Base-by-base conservation (phyloP, 2,888 invertebrate genomes). In the Rosalia funebris region DNA sequence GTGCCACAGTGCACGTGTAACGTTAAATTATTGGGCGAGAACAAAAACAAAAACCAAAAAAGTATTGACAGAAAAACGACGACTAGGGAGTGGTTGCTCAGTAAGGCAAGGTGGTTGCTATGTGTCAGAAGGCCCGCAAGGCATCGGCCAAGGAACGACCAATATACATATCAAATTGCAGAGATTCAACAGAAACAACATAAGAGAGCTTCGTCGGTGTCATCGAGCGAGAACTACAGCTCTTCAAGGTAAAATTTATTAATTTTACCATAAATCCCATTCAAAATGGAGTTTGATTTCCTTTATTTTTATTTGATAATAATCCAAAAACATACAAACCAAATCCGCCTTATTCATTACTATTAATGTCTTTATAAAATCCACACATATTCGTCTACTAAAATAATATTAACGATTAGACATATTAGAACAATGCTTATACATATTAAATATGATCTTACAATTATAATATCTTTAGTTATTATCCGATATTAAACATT, bases 151-250 rank as follows among this genome's bases (percentile, higher is more conserved):
- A 79, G 84, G 63, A 85, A 84, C 47, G 89, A 90, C 78, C 89
- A 89, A 56, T 91, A 91, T 75, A 88, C 89, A 42, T 91, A 91
- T 77, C 89, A 91, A 73, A 90, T 90, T 45, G 89, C 91, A 0
- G 90, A 91, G 77, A 87, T 91, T 41, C 89, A 89, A 72, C 89
- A 90, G 68, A 90, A 91, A 70, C 89, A 90, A 66, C 89, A 90
- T 74, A 89, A 90, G 70, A 85, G 91, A 66, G 90, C 92, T 37
- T 91, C 92, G 57, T 93, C 93, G 10, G 91, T 93, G 36, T 92
- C 94, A 0, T 92, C 94, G 32, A 91, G 91, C 70, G 95, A 95
- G 75, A 95, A 95, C 80, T 95, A 93, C 83, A 93, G 93, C 68
- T 95, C 92, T 42, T 92, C 91, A 1, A 71, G 74, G 74, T 74